These are phyloP conservation scores for Phoeniculus purpureus DNA, from an alignment of 2,797 vertebrate species.

Conservation along the genomic window DNA sequence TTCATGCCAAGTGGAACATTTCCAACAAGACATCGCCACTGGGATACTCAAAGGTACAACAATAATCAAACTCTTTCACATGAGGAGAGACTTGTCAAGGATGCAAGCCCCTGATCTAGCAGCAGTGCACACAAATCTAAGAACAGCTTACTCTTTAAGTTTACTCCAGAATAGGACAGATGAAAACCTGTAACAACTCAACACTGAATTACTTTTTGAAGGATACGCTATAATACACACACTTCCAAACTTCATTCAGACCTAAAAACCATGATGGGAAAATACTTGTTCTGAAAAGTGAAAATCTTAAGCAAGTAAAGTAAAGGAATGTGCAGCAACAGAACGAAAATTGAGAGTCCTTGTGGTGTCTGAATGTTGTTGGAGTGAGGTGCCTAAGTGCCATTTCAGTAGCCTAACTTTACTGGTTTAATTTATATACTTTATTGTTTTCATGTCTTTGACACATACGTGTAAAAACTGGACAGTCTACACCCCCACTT, in stretches of 20 bases:
- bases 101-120: neutral
- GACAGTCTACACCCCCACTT: neutral
- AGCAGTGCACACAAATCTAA: neutral
- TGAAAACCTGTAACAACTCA: neutral
- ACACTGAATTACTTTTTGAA: neutral
- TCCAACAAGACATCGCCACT: neutral
- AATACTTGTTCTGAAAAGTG: neutral
- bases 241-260: neutral
- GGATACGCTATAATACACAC: neutral
- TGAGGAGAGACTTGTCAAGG: neutral
- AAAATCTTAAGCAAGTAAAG: neutral
- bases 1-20: constrained; percentile 5
- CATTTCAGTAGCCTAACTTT: neutral
- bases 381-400: neutral
- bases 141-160: neutral
- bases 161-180: neutral
- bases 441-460: neutral
- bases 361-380: neutral
- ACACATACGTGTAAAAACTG: neutral
- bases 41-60: neutral
- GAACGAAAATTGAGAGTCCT: neutral
- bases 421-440: neutral
- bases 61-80: neutral
- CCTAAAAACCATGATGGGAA: neutral
- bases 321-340: neutral